Conservation (phyloP, 2,888 invertebrate genomes). For the Clunio marinus region DNA sequence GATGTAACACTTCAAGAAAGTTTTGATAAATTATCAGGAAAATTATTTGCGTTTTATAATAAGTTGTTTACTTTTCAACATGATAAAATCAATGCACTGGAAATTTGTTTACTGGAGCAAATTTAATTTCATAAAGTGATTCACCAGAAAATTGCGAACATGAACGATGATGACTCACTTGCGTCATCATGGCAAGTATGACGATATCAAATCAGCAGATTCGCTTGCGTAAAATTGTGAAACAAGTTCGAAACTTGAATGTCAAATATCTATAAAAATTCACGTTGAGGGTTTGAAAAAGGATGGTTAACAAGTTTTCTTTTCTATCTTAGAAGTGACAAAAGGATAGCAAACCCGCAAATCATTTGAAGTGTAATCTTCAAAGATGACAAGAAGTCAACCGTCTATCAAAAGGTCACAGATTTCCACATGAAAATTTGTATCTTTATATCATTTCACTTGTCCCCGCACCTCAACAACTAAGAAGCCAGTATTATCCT, state of each 20-base stretch:
- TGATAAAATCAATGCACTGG: background rate
- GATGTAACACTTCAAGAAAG: too few species aligned
- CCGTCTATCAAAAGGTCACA: background rate
- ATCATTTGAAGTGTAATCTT: background rate
- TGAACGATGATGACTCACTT: background rate
- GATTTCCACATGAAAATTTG: background rate
- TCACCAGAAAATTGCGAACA: background rate
- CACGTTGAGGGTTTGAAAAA: too few species aligned
- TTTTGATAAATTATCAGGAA: too few species aligned
- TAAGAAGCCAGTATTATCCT: background rate
- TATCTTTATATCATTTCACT: background rate
- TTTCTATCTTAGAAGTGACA: background rate
- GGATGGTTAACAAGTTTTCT: too few species aligned
- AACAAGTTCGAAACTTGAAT: too few species aligned
- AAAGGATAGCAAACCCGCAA: conserved; percentile 5
- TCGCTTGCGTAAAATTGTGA: too few species aligned
- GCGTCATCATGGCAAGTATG: background rate
- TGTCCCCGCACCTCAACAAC: background rate
- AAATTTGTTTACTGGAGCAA: background rate
- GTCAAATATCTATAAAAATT: too few species aligned
- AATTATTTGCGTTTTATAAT: too few species aligned
- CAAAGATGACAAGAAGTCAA: background rate
- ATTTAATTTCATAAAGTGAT: background rate
- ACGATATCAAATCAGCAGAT: too few species aligned
- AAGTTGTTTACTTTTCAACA: too few species aligned